Conservation (phyloP, 2,888 invertebrate species). For the Tineola bisselliella region DNA sequence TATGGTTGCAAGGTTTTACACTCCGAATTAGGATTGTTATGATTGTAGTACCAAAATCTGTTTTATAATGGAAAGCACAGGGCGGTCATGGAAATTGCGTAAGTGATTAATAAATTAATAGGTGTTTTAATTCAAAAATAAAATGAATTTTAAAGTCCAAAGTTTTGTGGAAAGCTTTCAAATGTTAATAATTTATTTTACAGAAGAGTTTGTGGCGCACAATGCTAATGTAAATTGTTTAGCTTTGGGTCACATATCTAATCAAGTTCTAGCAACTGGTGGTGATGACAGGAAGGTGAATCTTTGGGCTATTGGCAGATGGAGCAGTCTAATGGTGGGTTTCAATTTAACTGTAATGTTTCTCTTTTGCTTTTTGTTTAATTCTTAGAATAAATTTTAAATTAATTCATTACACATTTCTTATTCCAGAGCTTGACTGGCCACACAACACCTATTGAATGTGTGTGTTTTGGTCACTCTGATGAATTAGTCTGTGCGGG, state of each 20-base stretch:
- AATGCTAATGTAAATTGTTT: conserved; percentile 87
- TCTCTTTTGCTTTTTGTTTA: no score
- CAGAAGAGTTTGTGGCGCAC: conserved; percentile 91
- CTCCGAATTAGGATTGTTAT: not conserved
- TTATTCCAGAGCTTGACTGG: conserved; percentile 84
- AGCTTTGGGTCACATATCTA: conserved; percentile 90
- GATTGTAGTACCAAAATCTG: not conserved
- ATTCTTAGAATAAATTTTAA: no score
- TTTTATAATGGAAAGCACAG: conserved; percentile 55
- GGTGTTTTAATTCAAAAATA: no score
- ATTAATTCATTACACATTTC: not conserved
- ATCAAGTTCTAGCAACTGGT: conserved; percentile 90
- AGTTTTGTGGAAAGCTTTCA: no score
- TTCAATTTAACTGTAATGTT: not conserved
- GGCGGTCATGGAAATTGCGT: conserved; percentile 87
- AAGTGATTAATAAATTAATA: no score
- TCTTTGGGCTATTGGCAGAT: conserved; percentile 95
- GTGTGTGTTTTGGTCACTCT: conserved; percentile 92
- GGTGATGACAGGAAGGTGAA: conserved; percentile 98
- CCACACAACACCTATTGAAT: conserved; percentile 93
- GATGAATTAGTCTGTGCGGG: conserved; percentile 96
- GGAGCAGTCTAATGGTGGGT: conserved; percentile 91
- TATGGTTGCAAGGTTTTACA: conserved; percentile 10
- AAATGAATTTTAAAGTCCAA: no score
- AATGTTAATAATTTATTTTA: conserved; percentile 25